Percentiles rank a stretch among this genome's conserved stretches.
Conservation (phyloP, 2,797 vertebrate genomes). For the Rhyacichthys aspro region DNA sequence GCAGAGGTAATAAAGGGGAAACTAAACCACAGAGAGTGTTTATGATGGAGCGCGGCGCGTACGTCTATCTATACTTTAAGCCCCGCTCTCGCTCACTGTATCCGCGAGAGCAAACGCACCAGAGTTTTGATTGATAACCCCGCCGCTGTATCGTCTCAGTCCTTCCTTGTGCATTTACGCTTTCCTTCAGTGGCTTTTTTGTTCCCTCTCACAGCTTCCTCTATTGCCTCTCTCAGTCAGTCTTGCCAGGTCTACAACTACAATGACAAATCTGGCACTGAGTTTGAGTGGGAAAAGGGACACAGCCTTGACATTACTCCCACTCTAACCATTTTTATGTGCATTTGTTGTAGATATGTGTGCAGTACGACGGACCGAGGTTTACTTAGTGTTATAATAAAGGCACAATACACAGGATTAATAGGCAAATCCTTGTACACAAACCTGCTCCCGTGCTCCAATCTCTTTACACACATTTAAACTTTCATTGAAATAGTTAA, state of each 20-base stretch:
- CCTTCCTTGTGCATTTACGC: slow-evolving; percentile 46
- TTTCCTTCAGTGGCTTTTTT: slow-evolving; percentile 55
- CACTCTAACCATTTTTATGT: too few relatives aligned
- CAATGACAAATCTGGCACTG: slow-evolving; percentile 60
- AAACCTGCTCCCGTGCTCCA: too few relatives aligned
- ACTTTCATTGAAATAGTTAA: too few relatives aligned
- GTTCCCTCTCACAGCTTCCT: slow-evolving; percentile 55
- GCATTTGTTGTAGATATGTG: too few relatives aligned
- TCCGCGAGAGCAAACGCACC: slow-evolving; percentile 31
- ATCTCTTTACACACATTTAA: too few relatives aligned
- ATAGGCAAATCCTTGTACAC: too few relatives aligned
- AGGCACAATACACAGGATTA: too few relatives aligned
- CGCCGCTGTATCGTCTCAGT: slow-evolving; percentile 52
- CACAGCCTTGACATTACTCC: slow-evolving; percentile 22
- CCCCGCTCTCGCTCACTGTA: slow-evolving; percentile 19
- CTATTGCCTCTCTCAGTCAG: slow-evolving; percentile 65
- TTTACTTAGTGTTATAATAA: too few relatives aligned
- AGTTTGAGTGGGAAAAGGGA: slow-evolving; percentile 37
- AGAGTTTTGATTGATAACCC: slow-evolving; percentile 64
- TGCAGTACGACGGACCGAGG: too few relatives aligned
- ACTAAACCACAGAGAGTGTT: slow-evolving; percentile 44
- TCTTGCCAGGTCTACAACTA: slow-evolving; percentile 69
- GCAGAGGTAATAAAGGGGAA: slow-evolving; percentile 53
- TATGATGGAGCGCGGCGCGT: slow-evolving; percentile 50
- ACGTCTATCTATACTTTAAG: slow-evolving; percentile 52